These are phyloP conservation scores for Clarias macrocephalus DNA, from an alignment of 2,113 vertebrate genomes.

Conservation along the genomic window DNA sequence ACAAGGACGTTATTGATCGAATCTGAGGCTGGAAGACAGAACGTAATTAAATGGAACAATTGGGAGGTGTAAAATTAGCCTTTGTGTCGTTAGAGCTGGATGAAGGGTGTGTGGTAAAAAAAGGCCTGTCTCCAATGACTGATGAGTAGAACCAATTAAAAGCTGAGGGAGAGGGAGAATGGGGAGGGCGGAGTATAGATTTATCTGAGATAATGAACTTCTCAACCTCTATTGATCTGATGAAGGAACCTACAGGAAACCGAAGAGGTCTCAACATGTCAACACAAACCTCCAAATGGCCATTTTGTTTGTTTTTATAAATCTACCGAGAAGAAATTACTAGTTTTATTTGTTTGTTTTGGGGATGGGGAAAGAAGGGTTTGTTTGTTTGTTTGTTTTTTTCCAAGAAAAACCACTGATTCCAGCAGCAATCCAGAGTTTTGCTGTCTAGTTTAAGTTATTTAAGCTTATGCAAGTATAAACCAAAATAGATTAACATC, in stretches of 20 bases:
- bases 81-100: conserved; percentile 73
- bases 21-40: conserved; percentile 67
- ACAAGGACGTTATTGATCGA: conserved; percentile 70
- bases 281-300: conserved; percentile 12
- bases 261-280: conserved; percentile 18
- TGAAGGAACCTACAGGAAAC: conserved; percentile 30
- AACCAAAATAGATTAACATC: background rate
- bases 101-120: conserved; percentile 60
- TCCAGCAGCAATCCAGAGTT: background rate
- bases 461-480: background rate
- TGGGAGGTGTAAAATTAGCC: conserved; percentile 78
- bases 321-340: background rate
- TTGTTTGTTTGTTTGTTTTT: background rate
- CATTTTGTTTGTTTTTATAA: conserved; percentile 33
- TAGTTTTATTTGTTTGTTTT: background rate
- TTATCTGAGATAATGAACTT: conserved; percentile 61
- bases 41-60: conserved; percentile 76
- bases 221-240: conserved; percentile 53
- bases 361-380: too few relatives aligned
- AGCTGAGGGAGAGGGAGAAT: conserved; percentile 35
- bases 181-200: conserved; percentile 47
- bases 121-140: conserved; percentile 63
- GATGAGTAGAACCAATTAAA: conserved; percentile 60
- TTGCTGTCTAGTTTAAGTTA: background rate
- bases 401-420: background rate